Evolutionary conservation across 2,888 invertebrate species (phyloP), one percentile per base, ranked within the genome.

Genomic region (Altica lythri): DNA sequence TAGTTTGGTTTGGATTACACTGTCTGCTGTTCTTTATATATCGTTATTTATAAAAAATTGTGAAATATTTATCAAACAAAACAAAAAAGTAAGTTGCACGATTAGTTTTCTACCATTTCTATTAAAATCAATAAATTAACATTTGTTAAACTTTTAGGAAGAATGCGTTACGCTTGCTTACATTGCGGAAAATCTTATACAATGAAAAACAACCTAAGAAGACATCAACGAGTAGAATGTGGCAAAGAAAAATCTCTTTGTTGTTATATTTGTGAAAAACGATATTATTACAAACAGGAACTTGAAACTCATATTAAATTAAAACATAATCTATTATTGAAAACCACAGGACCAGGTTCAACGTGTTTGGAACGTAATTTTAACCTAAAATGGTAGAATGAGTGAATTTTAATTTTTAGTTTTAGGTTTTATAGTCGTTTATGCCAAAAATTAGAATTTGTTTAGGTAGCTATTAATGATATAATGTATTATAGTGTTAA

Each of bases 221-320:
- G 68, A 25, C 68, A 68, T 25, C 64, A 64, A 47, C 32, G 67
- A 14, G 65, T 68, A 1, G 68, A 68, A 57, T 70, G 70, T 51
- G 69, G 70, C 12, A 64, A 69, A 57, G 66, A 70, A 42, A 70
- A 68, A 46, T 61, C 53, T 13, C 48, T 66, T 16, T 46, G 51
- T 1, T 70, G 70, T 45, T 25, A 4, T 14, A 1, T 38, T 19
- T 70, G 70, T 40, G 46, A 61, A n/a, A 49, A 57, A 18, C 64
- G 57, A 52, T 70, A 65, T 48, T 69, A 66, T 55, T 70, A 70
- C 40, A 70, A 68, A 42, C 68, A 69, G 54, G 68, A 69, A 45
- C 44, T 67, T n/a, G 44, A 58, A 2, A 50, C 40, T 4, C 68
- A 68, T 53, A 16, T 66, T 16, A 52, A 38, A 16, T 19, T 22